Conservation (phyloP, 1,140 invertebrate species). For the Ceratina calcarata region DNA sequence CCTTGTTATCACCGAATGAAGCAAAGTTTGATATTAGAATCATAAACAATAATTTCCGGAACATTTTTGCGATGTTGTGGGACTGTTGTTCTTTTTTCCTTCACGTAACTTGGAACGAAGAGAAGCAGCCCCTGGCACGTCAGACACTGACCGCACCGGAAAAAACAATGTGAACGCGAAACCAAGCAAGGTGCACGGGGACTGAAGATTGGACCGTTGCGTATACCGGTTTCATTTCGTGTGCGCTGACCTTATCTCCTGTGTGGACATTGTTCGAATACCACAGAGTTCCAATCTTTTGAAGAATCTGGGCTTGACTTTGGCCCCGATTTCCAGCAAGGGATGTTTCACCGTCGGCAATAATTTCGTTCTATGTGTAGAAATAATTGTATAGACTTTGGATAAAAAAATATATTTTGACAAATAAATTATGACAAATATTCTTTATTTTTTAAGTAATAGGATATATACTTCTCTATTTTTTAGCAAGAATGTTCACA, state of each 20-base stretch:
- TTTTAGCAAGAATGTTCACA: too few species aligned
- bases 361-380: background rate
- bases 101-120: background rate
- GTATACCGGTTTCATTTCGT: slow-evolving; percentile 54
- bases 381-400: background rate
- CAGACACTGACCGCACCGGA: slow-evolving; percentile 57
- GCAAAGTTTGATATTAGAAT: slow-evolving; percentile 12
- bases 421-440: too few species aligned
- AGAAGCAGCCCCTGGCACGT: slow-evolving; percentile 31
- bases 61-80: slow-evolving; percentile 33
- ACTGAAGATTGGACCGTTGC: slow-evolving; percentile 64
- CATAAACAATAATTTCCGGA: slow-evolving; percentile 16
- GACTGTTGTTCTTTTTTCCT: background rate
- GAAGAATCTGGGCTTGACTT: slow-evolving; percentile 29
- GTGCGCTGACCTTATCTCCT: slow-evolving; percentile 71
- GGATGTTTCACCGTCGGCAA: background rate
- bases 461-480: too few species aligned
- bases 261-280: slow-evolving; percentile 66
- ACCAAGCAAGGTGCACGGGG: slow-evolving; percentile 60
- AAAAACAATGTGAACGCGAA: slow-evolving; percentile 68
- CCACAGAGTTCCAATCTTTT: slow-evolving; percentile 42
- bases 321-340: background rate
- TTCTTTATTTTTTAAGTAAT: too few species aligned
- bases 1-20: slow-evolving; percentile 22
- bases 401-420: background rate